A percentile compares a stretch with the other conserved stretches of the same genome.
Evolutionary conservation across 1,140 invertebrate genomes (phyloP).

Genomic region (Notospermus geniculatus): DNA sequence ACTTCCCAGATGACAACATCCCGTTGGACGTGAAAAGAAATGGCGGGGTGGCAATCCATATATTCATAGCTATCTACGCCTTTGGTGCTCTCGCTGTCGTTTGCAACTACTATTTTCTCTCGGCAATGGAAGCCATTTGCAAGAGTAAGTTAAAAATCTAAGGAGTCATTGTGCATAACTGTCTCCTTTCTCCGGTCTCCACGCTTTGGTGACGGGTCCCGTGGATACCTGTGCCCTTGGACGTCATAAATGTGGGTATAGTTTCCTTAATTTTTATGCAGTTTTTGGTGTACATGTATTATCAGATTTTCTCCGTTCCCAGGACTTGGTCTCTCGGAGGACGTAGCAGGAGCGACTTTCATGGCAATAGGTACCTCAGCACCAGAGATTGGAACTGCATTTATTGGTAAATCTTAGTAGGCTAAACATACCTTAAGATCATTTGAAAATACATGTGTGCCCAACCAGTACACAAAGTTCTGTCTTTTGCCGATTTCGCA

Average conservation of each 20-base stretch:
- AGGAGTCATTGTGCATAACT: background rate
- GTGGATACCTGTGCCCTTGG: background rate
- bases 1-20: slow-evolving; percentile 53
- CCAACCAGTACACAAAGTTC: too few species aligned
- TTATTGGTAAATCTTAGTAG: slow-evolving; percentile 67
- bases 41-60: slow-evolving; percentile 54
- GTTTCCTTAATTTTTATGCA: background rate
- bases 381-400: slow-evolving; percentile 88
- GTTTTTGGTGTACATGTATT: background rate
- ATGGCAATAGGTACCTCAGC: slow-evolving; percentile 80
- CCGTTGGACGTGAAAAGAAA: slow-evolving; percentile 39
- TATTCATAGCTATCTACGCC: slow-evolving; percentile 55
- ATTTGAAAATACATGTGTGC: too few species aligned
- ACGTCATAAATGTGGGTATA: background rate
- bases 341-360: slow-evolving; percentile 61
- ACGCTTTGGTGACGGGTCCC: background rate
- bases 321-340: slow-evolving; percentile 50
- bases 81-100: slow-evolving; percentile 53
- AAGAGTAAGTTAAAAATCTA: slow-evolving; percentile 36
- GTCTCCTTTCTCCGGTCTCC: background rate
- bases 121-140: slow-evolving; percentile 46
- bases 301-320: slow-evolving; percentile 6
- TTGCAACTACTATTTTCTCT: slow-evolving; percentile 54
- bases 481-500: too few species aligned
- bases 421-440: too few species aligned